Evolutionary conservation across 2,797 vertebrate species (phyloP), one percentile per base, ranked within the genome.

Genomic region (Myripristis jacobus): DNA sequence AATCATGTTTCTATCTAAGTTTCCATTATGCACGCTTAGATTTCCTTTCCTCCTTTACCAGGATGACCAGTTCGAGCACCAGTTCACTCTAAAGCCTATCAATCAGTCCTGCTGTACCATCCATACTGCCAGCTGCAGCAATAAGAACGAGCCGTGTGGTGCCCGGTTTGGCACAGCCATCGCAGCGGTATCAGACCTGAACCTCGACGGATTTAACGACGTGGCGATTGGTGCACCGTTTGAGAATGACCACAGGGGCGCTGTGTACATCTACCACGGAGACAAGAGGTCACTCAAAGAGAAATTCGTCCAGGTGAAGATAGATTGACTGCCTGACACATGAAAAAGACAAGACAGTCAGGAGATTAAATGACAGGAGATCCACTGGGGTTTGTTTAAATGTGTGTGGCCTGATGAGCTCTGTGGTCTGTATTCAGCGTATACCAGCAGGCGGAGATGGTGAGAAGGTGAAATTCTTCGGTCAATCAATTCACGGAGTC

Each of bases 211-310:
- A 0, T 95, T 94, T 46, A 96, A 95, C 25, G 98, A 99, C 51
- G 87, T 99, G 18, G 97, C 96, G 36, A 96, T 99, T 6, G 98
- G 97, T 0, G 95, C 98, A 0, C 98, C 98, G 0, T 85, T 99
- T 31, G 98, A 99, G 77, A 96, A 97, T 19, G 96, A 99, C 84
- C 98, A 99, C 63, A 86, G 93, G 0, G 98, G 98, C 27, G 97
- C 96, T 0, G 98, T 96, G 29, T 99, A 99, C 87, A 92, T 99
- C 85, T 99, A 98, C 78, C 96, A 99, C 0, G 98, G 98, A 19
- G 87, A 2, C 1, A 87, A 92, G 53, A 93, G 78, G 47, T 94
- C 92, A 0, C 93, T 99, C 67, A 95, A 92, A 75, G 87, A 95
- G 81, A 93, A 94, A 41, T 96, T 93, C 55, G 96, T 96, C 0